phyloP scores from a whole-genome alignment of 2,888 invertebrate genomes.

The Parapristionchus giblindavisi region DNA sequence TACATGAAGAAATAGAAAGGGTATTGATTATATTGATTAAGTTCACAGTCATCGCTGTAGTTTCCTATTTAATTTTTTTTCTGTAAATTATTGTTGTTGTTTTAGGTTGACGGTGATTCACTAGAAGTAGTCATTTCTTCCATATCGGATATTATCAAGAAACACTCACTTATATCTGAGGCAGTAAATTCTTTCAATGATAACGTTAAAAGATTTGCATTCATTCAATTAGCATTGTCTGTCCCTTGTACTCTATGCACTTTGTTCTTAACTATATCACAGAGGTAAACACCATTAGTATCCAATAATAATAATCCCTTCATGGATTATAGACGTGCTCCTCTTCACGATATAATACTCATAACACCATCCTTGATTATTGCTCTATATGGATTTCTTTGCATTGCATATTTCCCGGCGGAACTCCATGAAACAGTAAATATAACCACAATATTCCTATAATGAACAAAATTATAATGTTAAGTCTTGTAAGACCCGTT shows the following conservation, averaged over 20 bases:
- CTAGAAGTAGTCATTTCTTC: background rate
- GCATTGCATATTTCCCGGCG: slow-evolving; percentile 28
- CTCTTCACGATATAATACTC: slow-evolving; percentile 17
- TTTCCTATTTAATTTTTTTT: background rate
- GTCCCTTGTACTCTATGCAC: slow-evolving; percentile 19
- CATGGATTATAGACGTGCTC: background rate
- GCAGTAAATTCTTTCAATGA: slow-evolving; percentile 23
- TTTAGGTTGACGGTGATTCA: background rate
- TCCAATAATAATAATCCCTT: too few relatives aligned
- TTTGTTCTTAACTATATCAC: slow-evolving; percentile 12
- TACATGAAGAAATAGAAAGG: slow-evolving; percentile 22
- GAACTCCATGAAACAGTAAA: slow-evolving; percentile 32
- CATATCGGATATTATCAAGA: slow-evolving; percentile 16
- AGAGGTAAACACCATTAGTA: slow-evolving; percentile 9
- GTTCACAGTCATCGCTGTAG: background rate
- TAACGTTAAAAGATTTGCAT: slow-evolving; percentile 23
- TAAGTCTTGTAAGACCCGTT: slow-evolving; percentile 18
- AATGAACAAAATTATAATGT: background rate
- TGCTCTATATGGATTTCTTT: slow-evolving; percentile 30
- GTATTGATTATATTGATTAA: background rate
- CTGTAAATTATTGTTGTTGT: background rate
- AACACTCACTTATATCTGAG: slow-evolving; percentile 17
- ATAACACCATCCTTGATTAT: slow-evolving; percentile 15
- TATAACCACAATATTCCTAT: background rate
- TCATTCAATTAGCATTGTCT: slow-evolving; percentile 25